Evolutionary conservation across 2,113 vertebrate genomes (phyloP).

Genomic region (Chloropsis cyanopogon): DNA sequence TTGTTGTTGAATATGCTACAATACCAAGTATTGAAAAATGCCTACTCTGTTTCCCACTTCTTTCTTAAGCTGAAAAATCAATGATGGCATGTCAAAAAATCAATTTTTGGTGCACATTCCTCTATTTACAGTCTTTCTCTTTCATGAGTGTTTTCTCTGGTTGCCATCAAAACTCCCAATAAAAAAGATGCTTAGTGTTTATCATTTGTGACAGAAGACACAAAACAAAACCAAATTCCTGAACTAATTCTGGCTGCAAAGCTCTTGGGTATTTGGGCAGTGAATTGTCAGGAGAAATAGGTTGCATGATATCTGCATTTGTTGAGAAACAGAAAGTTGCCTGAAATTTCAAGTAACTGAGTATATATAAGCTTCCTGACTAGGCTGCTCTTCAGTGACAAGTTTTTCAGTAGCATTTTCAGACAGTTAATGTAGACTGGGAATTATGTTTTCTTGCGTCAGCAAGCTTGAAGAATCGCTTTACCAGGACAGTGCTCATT

Average conservation of each 20-base stretch:
- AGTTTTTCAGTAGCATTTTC: neutral
- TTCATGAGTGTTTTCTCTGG: neutral
- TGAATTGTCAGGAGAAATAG: neutral
- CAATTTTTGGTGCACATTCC: neutral
- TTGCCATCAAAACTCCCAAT: neutral
- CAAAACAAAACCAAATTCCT: neutral
- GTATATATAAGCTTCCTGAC: neutral
- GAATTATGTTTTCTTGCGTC: neutral
- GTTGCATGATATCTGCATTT: neutral
- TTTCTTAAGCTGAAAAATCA: conserved; percentile 36
- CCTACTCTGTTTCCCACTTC: neutral
- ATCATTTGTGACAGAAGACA: neutral
- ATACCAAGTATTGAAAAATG: conserved; percentile 35
- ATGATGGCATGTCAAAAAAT: neutral
- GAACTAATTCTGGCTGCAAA: neutral
- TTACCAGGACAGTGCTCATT: neutral
- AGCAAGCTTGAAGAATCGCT: neutral
- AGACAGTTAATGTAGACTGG: neutral
- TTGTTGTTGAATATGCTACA: neutral
- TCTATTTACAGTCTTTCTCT: neutral
- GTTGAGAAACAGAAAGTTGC: neutral
- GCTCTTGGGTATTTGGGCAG: neutral
- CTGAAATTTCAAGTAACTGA: conserved; percentile 1
- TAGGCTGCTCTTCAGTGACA: neutral
- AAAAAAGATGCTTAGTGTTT: conserved; percentile 3